phyloP scores from a whole-genome alignment of 2,888 invertebrate genomes.

The Pediacus dermestoides region DNA sequence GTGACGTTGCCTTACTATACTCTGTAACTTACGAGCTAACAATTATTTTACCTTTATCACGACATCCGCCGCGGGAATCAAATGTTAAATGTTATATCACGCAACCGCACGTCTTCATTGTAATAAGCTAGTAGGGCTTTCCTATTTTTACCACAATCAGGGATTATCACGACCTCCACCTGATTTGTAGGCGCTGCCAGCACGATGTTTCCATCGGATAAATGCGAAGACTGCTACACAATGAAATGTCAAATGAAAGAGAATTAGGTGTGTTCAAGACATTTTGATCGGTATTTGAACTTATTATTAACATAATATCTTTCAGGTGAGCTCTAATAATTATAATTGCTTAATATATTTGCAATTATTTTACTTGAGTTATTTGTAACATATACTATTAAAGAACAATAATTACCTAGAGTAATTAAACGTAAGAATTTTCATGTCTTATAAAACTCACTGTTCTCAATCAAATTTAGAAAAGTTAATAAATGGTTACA shows the following conservation, averaged over 20 bases:
- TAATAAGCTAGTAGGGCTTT: slow-evolving; percentile 22
- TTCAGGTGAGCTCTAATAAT: no score
- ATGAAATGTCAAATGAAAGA: slow-evolving; percentile 30
- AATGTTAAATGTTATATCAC: slow-evolving; percentile 36
- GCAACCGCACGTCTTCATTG: slow-evolving; percentile 35
- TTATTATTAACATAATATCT: no score
- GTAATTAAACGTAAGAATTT: no score
- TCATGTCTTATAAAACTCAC: no score
- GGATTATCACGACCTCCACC: slow-evolving; percentile 21
- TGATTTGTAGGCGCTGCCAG: slow-evolving; percentile 6
- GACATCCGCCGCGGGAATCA: slow-evolving; percentile 34
- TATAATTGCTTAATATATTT: no score
- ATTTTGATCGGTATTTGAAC: no score
- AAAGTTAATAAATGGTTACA: no score
- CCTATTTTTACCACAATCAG: slow-evolving; percentile 19
- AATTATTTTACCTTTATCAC: slow-evolving; percentile 39
- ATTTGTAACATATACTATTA: no score
- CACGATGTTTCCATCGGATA: slow-evolving; percentile 20
- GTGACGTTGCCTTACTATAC: slow-evolving; percentile 30
- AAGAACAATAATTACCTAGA: no score
- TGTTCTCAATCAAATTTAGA: no score
- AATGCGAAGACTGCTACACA: slow-evolving; percentile 27
- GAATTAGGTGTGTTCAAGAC: slow-evolving; percentile 21
- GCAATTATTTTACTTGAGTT: no score
- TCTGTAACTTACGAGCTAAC: slow-evolving; percentile 32